These are phyloP conservation scores for Mactra quadrangularis DNA, from an alignment of 1,140 invertebrate genomes.

Conservation along the genomic window DNA sequence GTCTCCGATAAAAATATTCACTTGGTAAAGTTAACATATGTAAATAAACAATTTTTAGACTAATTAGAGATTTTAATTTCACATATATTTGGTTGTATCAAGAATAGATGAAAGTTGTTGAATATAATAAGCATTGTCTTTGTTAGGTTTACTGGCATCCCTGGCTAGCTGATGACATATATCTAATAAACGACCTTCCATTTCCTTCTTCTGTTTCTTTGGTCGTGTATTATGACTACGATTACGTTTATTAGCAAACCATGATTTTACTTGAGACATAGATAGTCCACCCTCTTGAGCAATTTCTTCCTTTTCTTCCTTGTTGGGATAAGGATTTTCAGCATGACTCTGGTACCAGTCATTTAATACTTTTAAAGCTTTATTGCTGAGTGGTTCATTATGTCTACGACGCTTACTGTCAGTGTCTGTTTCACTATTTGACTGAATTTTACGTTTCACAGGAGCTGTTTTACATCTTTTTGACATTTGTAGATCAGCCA, in stretches of 20 bases:
- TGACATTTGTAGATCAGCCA: conserved; percentile 54
- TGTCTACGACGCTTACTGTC: conserved; percentile 68
- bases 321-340: conserved; percentile 80
- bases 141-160: conserved; percentile 63
- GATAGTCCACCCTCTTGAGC: conserved; percentile 77
- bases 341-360: conserved; percentile 76
- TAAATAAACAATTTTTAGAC: too few relatives aligned
- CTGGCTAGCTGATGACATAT: conserved; percentile 76
- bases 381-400: conserved; percentile 77
- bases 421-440: background rate
- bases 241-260: conserved; percentile 82
- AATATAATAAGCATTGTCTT: conserved; percentile 78
- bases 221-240: conserved; percentile 81
- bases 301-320: conserved; percentile 77
- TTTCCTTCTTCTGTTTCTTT: conserved; percentile 79
- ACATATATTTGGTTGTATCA: conserved; percentile 7
- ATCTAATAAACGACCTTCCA: conserved; percentile 75
- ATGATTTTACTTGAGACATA: conserved; percentile 80
- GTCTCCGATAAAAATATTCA: too few relatives aligned
- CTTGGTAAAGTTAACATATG: too few relatives aligned
- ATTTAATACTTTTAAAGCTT: conserved; percentile 75
- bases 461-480: conserved; percentile 35
- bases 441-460: conserved; percentile 20
- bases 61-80: too few relatives aligned
- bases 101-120: conserved; percentile 77